A percentile compares a stretch with the other conserved stretches of the same genome.
These are phyloP conservation scores for Clanis bilineata DNA, from an alignment of 2,888 invertebrate genomes.

Conservation along the genomic window DNA sequence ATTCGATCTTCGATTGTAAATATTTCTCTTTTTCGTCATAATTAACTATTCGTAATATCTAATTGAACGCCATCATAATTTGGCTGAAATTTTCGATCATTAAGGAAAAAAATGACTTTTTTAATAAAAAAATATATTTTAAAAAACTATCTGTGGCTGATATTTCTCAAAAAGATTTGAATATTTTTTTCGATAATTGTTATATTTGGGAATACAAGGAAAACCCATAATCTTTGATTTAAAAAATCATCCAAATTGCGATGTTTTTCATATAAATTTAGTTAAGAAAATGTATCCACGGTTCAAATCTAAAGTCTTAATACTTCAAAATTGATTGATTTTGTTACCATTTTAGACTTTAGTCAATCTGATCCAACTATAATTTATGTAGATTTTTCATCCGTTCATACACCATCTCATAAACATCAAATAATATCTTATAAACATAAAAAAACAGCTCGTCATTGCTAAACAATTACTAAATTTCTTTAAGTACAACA, in stretches of 20 bases:
- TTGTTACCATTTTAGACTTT: background rate
- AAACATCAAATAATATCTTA: conserved; percentile 11
- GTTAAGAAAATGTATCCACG: background rate
- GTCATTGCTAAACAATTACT: conserved; percentile 9
- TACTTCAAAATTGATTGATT: background rate
- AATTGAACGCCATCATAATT: background rate
- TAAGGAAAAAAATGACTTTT: background rate
- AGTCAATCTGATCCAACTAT: no score
- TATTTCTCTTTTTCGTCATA: background rate
- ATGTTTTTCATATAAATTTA: background rate
- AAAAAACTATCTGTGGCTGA: background rate
- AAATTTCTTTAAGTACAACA: conserved; percentile 35
- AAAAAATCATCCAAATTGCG: conserved; percentile 10
- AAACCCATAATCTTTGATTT: background rate
- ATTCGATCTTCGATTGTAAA: background rate
- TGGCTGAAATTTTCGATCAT: background rate
- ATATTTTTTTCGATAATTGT: background rate
- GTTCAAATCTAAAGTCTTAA: background rate
- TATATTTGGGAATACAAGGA: background rate
- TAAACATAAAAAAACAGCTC: conserved; percentile 20
- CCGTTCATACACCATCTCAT: conserved; percentile 5
- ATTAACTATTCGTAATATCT: background rate
- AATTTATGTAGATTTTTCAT: no score
- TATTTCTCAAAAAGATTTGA: no score
- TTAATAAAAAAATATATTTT: background rate